Percentiles rank a stretch among this genome's conserved stretches.
Conservation (phyloP, 2,888 invertebrate species). For the Drosophila tripunctata region DNA sequence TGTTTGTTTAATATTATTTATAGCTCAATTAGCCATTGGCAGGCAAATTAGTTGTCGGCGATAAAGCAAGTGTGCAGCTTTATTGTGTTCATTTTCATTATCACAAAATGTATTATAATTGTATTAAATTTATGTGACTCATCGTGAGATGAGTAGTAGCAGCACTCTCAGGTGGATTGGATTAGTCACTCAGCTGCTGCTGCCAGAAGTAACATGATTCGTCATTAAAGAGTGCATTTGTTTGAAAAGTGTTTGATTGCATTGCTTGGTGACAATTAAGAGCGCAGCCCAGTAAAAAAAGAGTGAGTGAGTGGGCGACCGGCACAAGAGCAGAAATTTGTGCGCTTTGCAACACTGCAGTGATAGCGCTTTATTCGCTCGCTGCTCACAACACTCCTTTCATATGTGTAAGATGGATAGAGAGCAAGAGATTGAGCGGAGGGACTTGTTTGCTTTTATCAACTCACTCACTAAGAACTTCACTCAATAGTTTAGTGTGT, state of each 20-base stretch:
- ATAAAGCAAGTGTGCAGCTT: too few species aligned
- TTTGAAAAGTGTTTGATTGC: conserved; percentile 52
- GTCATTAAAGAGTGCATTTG: conserved; percentile 48
- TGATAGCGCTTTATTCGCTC: conserved; percentile 34
- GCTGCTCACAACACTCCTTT: conserved; percentile 7
- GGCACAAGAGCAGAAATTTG: conserved; percentile 23
- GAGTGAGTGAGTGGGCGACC: conserved; percentile 13
- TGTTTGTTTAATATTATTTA: conserved; percentile 36
- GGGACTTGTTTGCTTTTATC: conserved; percentile 61
- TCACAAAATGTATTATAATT: conserved; percentile 18
- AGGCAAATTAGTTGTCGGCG: conserved; percentile 34
- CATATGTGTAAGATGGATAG: conserved; percentile 2
- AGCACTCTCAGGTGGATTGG: conserved; percentile 36
- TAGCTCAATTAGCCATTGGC: conserved; percentile 34
- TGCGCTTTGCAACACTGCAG: conserved; percentile 38
- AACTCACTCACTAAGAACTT: conserved; percentile 22
- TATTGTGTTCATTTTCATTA: conserved; percentile 20
- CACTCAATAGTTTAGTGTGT: conserved; percentile 44
- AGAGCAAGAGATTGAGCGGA: conserved; percentile 3
- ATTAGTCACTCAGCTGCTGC: conserved; percentile 53
- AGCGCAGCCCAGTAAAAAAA: neutral
- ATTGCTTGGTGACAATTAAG: conserved; percentile 17
- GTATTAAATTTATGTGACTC: conserved; percentile 43
- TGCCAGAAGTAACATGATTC: conserved; percentile 31
- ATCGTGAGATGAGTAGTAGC: conserved; percentile 23